Conservation (phyloP, 2,888 invertebrate species). For the Cataglyphis livida region DNA sequence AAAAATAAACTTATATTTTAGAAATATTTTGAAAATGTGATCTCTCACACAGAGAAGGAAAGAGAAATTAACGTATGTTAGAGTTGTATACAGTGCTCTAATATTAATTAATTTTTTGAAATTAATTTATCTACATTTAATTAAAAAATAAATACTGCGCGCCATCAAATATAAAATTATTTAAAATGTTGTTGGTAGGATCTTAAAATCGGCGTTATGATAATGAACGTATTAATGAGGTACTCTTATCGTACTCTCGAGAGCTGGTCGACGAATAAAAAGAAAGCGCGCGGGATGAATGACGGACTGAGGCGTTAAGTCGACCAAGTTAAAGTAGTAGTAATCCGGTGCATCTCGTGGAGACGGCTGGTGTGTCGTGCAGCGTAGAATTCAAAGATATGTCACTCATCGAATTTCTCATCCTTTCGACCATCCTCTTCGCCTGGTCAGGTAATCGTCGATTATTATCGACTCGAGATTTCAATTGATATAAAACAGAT, state of each 20-base stretch:
- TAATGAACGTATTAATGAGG: background rate
- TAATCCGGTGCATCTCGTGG: conserved; percentile 75
- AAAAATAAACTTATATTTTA: no score
- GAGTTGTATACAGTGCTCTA: no score
- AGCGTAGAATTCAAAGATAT: conserved; percentile 62
- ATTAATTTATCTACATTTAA: background rate
- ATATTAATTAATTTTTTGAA: no score
- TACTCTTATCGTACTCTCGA: conserved; percentile 32
- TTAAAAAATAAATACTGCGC: background rate
- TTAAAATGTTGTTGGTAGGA: background rate
- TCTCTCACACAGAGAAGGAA: no score
- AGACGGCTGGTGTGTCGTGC: conserved; percentile 69
- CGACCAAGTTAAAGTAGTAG: conserved; percentile 76
- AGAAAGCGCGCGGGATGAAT: conserved; percentile 76
- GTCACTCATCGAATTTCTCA: conserved; percentile 67
- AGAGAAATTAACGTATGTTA: no score
- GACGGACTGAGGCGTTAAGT: conserved; percentile 71
- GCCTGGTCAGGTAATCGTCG: conserved; percentile 70
- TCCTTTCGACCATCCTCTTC: conserved; percentile 67
- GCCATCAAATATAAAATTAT: background rate
- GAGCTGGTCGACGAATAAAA: conserved; percentile 69
- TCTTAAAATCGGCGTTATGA: background rate
- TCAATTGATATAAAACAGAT: background rate
- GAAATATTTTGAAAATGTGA: no score
- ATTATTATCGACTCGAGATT: background rate